These are phyloP conservation scores for Auanema sp. DNA, from an alignment of 2,888 invertebrate genomes.

Conservation along the genomic window DNA sequence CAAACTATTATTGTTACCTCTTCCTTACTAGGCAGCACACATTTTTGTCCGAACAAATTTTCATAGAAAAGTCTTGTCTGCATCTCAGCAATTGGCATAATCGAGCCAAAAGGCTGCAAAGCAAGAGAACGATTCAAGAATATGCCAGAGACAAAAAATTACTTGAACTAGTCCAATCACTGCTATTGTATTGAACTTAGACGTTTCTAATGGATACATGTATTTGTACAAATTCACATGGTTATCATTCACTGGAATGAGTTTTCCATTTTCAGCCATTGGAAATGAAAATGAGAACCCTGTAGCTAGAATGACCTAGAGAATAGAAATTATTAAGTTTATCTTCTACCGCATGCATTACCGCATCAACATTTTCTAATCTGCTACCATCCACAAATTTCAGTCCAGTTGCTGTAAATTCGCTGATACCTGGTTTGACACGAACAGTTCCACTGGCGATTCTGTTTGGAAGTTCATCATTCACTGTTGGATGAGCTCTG, in stretches of 20 bases:
- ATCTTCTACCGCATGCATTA: conserved; percentile 17
- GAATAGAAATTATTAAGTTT: not conserved
- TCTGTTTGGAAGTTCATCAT: conserved; percentile 67
- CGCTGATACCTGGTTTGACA: conserved; percentile 48
- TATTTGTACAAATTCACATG: conserved; percentile 64
- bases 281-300: conserved; percentile 66
- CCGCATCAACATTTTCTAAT: conserved; percentile 50
- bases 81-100: conserved; percentile 68
- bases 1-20: not conserved
- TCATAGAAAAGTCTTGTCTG: conserved; percentile 66
- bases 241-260: conserved; percentile 46
- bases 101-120: conserved; percentile 61
- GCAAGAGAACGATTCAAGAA: not conserved
- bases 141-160: too few species aligned
- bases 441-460: conserved; percentile 63
- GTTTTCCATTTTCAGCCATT: conserved; percentile 59
- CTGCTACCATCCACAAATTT: conserved; percentile 52
- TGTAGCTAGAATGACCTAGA: conserved; percentile 65
- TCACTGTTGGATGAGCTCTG: conserved; percentile 60
- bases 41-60: conserved; percentile 30
- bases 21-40: not conserved
- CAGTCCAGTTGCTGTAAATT: conserved; percentile 49
- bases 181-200: conserved; percentile 66
- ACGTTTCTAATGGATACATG: conserved; percentile 64
- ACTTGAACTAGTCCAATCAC: conserved; percentile 67